These are phyloP conservation scores for Cyclophora punctaria DNA, from an alignment of 2,888 invertebrate species.

Conservation along the genomic window DNA sequence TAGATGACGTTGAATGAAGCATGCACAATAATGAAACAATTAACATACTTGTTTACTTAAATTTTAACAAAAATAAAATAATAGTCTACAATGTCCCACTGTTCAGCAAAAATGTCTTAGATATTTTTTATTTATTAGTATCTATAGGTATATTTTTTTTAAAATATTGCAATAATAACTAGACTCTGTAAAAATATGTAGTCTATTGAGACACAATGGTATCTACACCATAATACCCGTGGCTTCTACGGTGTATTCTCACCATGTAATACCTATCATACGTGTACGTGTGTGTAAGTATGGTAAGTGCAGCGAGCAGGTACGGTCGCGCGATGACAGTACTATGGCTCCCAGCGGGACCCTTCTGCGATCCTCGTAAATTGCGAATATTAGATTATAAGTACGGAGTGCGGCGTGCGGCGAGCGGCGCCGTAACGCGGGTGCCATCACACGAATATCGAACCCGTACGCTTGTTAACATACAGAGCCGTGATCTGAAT, in stretches of 20 bases:
- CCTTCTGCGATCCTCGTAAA: slow-evolving; percentile 69
- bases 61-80: too few species aligned
- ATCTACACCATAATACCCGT: background rate
- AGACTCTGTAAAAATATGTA: too few species aligned
- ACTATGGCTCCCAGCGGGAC: slow-evolving; percentile 61
- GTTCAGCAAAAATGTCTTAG: too few species aligned
- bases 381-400: slow-evolving; percentile 75
- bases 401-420: slow-evolving; percentile 60
- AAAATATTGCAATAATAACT: too few species aligned
- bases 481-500: slow-evolving; percentile 63
- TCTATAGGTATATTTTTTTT: too few species aligned
- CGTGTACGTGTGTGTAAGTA: slow-evolving; percentile 4
- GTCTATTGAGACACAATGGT: too few species aligned
- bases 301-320: slow-evolving; percentile 63
- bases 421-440: slow-evolving; percentile 30
- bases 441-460: slow-evolving; percentile 65
- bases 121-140: too few species aligned
- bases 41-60: too few species aligned
- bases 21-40: too few species aligned
- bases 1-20: too few species aligned
- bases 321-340: slow-evolving; percentile 64
- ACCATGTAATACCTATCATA: too few species aligned
- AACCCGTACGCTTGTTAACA: slow-evolving; percentile 60
- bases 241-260: background rate
- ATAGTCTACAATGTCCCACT: too few species aligned